A percentile compares a stretch with the other conserved stretches of the same genome.
These are phyloP conservation scores for Toxotes jaculatrix DNA, from an alignment of 2,113 vertebrate species.

Conservation along the genomic window DNA sequence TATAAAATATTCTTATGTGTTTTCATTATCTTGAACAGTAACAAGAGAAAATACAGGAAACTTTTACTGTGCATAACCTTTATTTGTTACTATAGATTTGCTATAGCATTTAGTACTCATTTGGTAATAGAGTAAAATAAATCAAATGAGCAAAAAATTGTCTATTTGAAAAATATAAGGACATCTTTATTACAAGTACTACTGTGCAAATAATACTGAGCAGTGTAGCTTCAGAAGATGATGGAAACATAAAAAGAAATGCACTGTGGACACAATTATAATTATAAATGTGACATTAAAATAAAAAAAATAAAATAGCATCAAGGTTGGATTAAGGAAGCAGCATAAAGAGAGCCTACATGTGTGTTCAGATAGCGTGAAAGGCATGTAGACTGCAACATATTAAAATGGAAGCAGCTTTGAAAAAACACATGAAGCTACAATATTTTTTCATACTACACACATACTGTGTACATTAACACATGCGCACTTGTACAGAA, in stretches of 20 bases:
- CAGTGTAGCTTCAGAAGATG: not conserved
- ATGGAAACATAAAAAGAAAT: not conserved
- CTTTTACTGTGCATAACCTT: constrained; percentile 57
- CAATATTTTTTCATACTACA: constrained; percentile 27
- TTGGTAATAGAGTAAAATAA: constrained; percentile 48
- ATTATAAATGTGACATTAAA: constrained; percentile 6
- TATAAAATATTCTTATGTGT: not conserved
- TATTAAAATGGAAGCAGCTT: constrained; percentile 22
- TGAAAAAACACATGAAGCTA: not conserved
- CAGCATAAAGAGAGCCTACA: constrained; percentile 11
- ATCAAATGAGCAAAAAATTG: constrained; percentile 2
- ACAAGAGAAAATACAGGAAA: constrained; percentile 23
- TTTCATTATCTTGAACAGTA: not conserved
- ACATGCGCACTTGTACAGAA: not conserved
- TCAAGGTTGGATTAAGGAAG: not conserved
- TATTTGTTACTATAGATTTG: constrained; percentile 70
- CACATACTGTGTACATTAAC: constrained; percentile 21
- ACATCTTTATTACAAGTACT: constrained; percentile 26
- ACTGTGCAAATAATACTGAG: constrained; percentile 46
- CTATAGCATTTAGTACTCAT: constrained; percentile 55
- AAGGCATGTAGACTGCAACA: constrained; percentile 12
- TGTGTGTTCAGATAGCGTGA: constrained; percentile 20
- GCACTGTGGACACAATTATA: constrained; percentile 12
- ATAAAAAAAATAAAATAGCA: not conserved
- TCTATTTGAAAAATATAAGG: constrained; percentile 42